Base-by-base conservation (phyloP, 2,888 invertebrate genomes). In the Leucophenga montana region DNA sequence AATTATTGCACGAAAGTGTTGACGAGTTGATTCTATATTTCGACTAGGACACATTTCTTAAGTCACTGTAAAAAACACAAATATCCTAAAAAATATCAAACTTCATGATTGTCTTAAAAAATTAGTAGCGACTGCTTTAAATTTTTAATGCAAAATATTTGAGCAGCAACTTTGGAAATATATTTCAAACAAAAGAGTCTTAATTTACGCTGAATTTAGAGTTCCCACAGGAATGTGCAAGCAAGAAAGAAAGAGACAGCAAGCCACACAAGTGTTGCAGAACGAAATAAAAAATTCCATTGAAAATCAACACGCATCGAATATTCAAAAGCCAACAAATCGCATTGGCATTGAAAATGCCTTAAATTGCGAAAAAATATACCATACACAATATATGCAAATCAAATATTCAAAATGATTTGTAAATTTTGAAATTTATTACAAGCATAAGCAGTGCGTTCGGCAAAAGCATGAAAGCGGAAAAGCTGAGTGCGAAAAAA, bases 321-420 rank as follows among this genome's bases (percentile, higher is more conserved):
- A 50, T 4, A 48, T 48, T 20, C 13, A 39, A 64, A 48, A 48
- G 48, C 62, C 22, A 48, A 64, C 62, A 64, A 64, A 64, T 64
- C 62, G 22, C 14, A 64, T 64, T 64, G 46, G 62, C 62, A 64
- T 22, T 64, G 62, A 57, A 57, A 22, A 57, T 1, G n/a, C 4
- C 22, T 22, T 14, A 54, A 13, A 54, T 18, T 20, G 18, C 3
- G 6, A 57, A 75, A 75, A 73, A 77, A 67, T 61, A 33, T 70
- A 73, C 73, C 57, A 33, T 70, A 73, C 73, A 71, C 71, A 72
- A 68, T 74, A 71, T 74, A 82, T 82, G 83, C 77, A 84, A 84
- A 84, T 84, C 79, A 79, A 81, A 80, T 78, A 78, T 79, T 78
- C 76, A 77, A 75, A 75, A 82, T 78, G 83, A 83, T 83, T 84